Evolutionary conservation across 2,797 vertebrate genomes (phyloP).

Genomic region (Poeciliopsis paucimaculata): DNA sequence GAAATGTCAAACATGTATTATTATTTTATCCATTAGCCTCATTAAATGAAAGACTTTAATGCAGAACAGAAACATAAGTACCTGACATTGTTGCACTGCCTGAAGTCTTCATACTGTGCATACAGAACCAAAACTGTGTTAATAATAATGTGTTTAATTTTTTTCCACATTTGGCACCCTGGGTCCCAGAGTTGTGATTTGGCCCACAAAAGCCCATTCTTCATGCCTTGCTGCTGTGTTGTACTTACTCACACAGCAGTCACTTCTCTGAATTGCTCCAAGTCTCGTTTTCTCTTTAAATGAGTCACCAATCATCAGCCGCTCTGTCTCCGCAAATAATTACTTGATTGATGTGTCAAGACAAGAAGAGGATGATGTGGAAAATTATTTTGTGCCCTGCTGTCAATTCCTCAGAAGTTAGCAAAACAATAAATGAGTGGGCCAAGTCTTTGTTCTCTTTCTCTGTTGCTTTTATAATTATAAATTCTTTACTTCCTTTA

Average conservation of each 20-base stretch:
- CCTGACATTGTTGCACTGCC: neutral
- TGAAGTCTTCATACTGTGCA: neutral
- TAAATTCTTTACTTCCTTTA: constrained; percentile 11
- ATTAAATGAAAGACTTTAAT: neutral
- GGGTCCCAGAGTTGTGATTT: neutral
- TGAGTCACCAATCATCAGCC: constrained; percentile 36
- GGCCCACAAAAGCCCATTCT: neutral
- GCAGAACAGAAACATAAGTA: neutral
- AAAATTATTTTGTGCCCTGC: constrained; percentile 14
- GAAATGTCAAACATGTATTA: neutral
- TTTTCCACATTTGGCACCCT: neutral
- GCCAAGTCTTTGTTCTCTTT: constrained; percentile 8
- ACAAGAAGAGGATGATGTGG: constrained; percentile 43
- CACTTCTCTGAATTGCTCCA: constrained; percentile 17
- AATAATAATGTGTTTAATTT: neutral
- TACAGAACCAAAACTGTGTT: neutral
- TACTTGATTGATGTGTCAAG: constrained; percentile 49
- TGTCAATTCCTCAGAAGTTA: constrained; percentile 40
- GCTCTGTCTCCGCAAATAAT: constrained; percentile 41
- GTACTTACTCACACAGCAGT: neutral
- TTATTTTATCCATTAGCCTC: neutral
- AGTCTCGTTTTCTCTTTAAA: constrained; percentile 19
- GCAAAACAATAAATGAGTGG: constrained; percentile 27
- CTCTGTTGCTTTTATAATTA: constrained; percentile 38
- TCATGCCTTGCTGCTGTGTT: neutral